These are phyloP conservation scores for Perizoma flavofasciatum DNA, from an alignment of 2,888 invertebrate species.

Conservation along the genomic window DNA sequence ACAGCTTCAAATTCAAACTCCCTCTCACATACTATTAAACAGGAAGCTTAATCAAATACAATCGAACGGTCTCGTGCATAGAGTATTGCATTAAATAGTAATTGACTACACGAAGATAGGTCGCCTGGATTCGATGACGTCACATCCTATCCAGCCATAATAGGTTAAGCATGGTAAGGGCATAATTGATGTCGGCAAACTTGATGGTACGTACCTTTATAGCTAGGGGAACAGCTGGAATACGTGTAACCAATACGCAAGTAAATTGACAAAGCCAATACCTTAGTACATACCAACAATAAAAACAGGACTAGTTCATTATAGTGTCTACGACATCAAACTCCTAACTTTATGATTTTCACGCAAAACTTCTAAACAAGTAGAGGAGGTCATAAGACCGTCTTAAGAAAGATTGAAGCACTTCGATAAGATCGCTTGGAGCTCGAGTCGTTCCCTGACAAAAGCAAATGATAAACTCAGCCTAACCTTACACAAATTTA, in stretches of 20 bases:
- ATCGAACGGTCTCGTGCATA: constrained; percentile 38
- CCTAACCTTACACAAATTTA: constrained; percentile 22
- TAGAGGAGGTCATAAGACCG: constrained; percentile 7
- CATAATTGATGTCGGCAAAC: constrained; percentile 26
- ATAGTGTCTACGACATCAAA: too few species aligned
- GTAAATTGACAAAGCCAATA: too few species aligned
- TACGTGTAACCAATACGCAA: too few species aligned
- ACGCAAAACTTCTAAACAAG: neutral
- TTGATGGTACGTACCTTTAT: constrained; percentile 9
- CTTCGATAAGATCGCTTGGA: constrained; percentile 31
- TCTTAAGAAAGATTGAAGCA: constrained; percentile 20
- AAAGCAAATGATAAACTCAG: constrained; percentile 29
- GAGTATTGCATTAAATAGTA: constrained; percentile 48
- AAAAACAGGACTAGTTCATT: too few species aligned
- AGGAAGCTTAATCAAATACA: constrained; percentile 49
- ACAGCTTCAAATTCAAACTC: constrained; percentile 33
- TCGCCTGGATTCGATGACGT: constrained; percentile 46
- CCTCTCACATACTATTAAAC: constrained; percentile 30
- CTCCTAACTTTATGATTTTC: neutral
- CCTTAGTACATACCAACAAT: too few species aligned
- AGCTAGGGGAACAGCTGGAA: neutral
- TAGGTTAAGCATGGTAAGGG: constrained; percentile 18
- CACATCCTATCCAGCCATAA: constrained; percentile 43
- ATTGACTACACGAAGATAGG: constrained; percentile 52
- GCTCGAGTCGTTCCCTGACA: constrained; percentile 22